These are phyloP conservation scores for Aradophagus sp. DNA, from an alignment of 1,140 invertebrate genomes.

Conservation along the genomic window DNA sequence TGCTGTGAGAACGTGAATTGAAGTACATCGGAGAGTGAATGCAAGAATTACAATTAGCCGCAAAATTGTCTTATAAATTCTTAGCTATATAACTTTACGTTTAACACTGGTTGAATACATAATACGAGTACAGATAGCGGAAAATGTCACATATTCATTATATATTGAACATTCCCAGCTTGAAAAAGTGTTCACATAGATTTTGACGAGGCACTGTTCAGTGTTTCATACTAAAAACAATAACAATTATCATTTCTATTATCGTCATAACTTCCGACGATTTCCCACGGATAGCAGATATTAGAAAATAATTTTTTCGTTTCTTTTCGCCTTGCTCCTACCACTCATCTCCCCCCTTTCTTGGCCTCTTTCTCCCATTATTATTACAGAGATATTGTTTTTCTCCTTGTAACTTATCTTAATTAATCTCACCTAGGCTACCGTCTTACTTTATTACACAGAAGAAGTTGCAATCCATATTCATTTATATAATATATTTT, in stretches of 20 bases:
- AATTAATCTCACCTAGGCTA: slow-evolving; percentile 49
- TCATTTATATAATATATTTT: slow-evolving; percentile 24
- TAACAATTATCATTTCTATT: slow-evolving; percentile 67
- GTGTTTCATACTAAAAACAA: slow-evolving; percentile 73
- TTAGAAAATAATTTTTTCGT: slow-evolving; percentile 66
- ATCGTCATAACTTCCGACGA: slow-evolving; percentile 60
- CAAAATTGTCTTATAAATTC: slow-evolving; percentile 30
- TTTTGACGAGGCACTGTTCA: slow-evolving; percentile 74
- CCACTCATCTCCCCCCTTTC: slow-evolving; percentile 1
- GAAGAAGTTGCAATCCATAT: slow-evolving; percentile 48
- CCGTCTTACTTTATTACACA: slow-evolving; percentile 50
- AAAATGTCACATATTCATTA: slow-evolving; percentile 62
- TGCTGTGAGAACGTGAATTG: neutral
- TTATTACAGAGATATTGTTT: slow-evolving; percentile 60
- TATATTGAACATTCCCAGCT: slow-evolving; percentile 66
- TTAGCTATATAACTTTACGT: slow-evolving; percentile 53
- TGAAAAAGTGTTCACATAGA: slow-evolving; percentile 70
- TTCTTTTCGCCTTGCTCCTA: slow-evolving; percentile 5
- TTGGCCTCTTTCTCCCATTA: slow-evolving; percentile 54
- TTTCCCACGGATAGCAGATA: slow-evolving; percentile 58
- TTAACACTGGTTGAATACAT: slow-evolving; percentile 64
- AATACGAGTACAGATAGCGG: slow-evolving; percentile 64
- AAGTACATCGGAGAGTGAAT: slow-evolving; percentile 6
- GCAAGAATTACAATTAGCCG: slow-evolving; percentile 35
- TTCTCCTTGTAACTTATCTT: slow-evolving; percentile 50